Base-by-base conservation (phyloP, 92 coral and sea anemone genomes). In the Paragorgia papillata region DNA sequence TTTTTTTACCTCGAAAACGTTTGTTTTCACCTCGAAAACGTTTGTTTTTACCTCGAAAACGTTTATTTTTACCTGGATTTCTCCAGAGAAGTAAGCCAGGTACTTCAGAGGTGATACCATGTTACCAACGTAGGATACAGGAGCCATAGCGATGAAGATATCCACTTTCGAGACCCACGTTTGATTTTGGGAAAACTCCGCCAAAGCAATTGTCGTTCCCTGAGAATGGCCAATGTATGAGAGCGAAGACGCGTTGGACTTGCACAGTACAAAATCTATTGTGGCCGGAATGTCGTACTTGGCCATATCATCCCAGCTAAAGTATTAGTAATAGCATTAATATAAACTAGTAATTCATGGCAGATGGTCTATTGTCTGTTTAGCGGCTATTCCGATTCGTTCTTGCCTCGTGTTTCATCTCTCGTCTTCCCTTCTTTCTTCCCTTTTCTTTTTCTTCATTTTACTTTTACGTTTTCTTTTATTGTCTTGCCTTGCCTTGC, bases 301-400 rank as follows among this genome's bases (percentile, higher is more conserved):
- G 13, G 97, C 94, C 79, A 94, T 85, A 55, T 94, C 90, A 56
- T 94, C 98, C 97, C 97, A 94, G 85, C 98, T 93, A 64, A 14
- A 65, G 80, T 15, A n/a, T 37, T 29, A 57, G 76, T 30, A 48
- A n/a, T 12, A 65, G 30, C 3, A 58, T n/a, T n/a, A n/a, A n/a
- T n/a, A n/a, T n/a, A n/a, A n/a, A n/a, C n/a, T n/a, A n/a, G n/a
- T n/a, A n/a, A n/a, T n/a, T n/a, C n/a, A n/a, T n/a, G n/a, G n/a
- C n/a, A n/a, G n/a, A n/a, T n/a, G n/a, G n/a, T n/a, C n/a, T n/a
- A n/a, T n/a, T n/a, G n/a, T n/a, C n/a, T n/a, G n/a, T n/a, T n/a
- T n/a, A n/a, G n/a, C n/a, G n/a, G n/a, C n/a, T n/a, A n/a, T n/a
- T n/a, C n/a, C n/a, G n/a, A n/a, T n/a, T n/a, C n/a, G n/a, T n/a